Base-by-base conservation (phyloP, 1,140 invertebrate species). In the Brachionus manjavacas region DNA sequence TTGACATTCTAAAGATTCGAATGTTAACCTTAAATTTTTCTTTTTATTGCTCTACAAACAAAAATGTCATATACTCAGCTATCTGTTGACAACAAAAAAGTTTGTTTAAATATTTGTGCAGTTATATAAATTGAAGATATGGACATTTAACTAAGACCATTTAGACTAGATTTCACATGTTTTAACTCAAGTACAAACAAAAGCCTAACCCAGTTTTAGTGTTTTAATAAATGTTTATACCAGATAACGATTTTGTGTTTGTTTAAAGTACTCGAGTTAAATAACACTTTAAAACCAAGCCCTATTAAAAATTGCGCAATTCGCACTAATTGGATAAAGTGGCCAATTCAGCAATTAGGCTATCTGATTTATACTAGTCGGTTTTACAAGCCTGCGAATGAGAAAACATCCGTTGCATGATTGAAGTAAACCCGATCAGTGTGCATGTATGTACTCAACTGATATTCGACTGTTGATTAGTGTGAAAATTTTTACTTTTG, bases 181-280 rank as follows among this genome's bases (percentile, higher is more conserved):
- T 72, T 72, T 72, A 72, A 72, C 68, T 72, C 20, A 39, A 39
- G 39, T 72, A 72, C 68, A 72, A 72, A 72, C 68, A 72, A 72
- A 35, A n/a, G 68, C 16, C 68, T 72, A 72, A 72, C 68, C 68
- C 68, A 72, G 66, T 68, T 68, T 68, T 31, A 72, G 31, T 72
- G 31, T 72, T 72, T 72, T 72, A 16, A 2, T 68, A 72, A 72
- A 39, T 41, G 31, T 72, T 72, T 39, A 20, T 20, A 72, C 31
- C 68, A 72, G 68, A 72, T 72, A 72, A 72, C 68, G 46, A n/a
- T 39, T 39, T 35, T 14, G 11, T 68, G 25, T 31, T 31, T 39
- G 31, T 68, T n/a, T n/a, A 31, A 60, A 20, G 52, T 60, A 60
- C 52, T 60, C 20, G 52, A 60, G 39, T 72, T 72, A 41, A 41